Evolutionary conservation across 2,888 invertebrate genomes (phyloP).

Genomic region (Tetrapedia diversipes): DNA sequence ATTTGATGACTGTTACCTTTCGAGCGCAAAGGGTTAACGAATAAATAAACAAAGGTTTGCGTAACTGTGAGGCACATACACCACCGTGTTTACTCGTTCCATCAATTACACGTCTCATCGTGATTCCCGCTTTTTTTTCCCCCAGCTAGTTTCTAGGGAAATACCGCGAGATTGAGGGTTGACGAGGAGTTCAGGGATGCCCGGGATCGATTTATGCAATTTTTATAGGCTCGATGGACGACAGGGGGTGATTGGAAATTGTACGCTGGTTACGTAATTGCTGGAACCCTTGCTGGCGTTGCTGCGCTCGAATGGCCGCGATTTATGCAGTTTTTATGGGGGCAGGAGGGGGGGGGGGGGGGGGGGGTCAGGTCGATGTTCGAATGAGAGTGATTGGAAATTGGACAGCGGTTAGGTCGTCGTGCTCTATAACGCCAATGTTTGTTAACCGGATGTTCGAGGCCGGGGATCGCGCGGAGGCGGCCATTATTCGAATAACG

Average conservation of each 20-base stretch:
- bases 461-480: neutral
- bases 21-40: too few species aligned
- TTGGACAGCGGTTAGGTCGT: neutral
- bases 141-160: slow-evolving; percentile 4
- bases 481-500: too few species aligned
- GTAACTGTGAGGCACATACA: neutral
- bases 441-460: neutral
- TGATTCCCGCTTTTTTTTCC: slow-evolving; percentile 5
- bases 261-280: slow-evolving; percentile 17
- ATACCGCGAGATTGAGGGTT: slow-evolving; percentile 14
- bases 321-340: slow-evolving; percentile 15
- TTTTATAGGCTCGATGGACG: slow-evolving; percentile 11
- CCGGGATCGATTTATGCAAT: slow-evolving; percentile 10
- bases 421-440: neutral
- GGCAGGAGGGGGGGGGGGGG: too few species aligned
- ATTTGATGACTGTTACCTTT: too few species aligned
- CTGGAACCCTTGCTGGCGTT: slow-evolving; percentile 1
- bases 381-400: slow-evolving; percentile 9
- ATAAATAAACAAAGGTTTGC: too few species aligned
- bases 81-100: neutral
- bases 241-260: slow-evolving; percentile 25
- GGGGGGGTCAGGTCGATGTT: too few species aligned
- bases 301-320: neutral
- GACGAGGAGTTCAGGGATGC: neutral
- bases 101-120: neutral